These are phyloP conservation scores for Anolis apletophallus DNA, from an alignment of 2,797 vertebrate genomes.

Conservation along the genomic window DNA sequence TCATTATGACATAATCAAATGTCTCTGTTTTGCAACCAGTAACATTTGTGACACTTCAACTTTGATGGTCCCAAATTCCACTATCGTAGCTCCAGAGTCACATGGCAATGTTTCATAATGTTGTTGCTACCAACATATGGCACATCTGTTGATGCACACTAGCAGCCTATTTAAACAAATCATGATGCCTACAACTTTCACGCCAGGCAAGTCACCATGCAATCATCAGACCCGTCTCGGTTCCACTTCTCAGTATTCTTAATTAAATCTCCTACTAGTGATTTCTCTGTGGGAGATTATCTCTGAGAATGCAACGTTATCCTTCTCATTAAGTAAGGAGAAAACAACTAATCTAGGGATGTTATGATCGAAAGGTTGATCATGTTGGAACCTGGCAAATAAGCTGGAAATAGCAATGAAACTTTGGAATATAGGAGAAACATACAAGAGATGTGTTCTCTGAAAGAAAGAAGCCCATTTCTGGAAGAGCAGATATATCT, in stretches of 20 bases:
- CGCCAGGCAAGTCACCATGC: background rate
- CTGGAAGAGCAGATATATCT: background rate
- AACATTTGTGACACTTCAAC: background rate
- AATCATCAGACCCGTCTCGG: background rate
- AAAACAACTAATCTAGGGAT: background rate
- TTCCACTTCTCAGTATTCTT: background rate
- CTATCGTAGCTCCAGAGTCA: background rate
- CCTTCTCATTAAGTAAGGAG: background rate
- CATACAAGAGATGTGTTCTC: background rate
- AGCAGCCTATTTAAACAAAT: background rate
- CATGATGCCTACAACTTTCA: background rate
- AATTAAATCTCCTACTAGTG: background rate
- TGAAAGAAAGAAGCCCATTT: background rate
- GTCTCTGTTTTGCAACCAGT: background rate
- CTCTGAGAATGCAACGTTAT: background rate
- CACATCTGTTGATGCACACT: background rate
- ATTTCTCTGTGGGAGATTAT: background rate
- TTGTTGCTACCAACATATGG: background rate
- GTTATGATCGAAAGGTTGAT: background rate
- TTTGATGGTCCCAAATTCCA: background rate
- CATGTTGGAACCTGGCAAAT: background rate
- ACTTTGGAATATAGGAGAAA: background rate
- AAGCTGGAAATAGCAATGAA: background rate
- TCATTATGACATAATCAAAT: background rate
- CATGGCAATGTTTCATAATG: background rate